A percentile compares a stretch with the other conserved stretches of the same genome.
Conservation (phyloP, 1,140 invertebrate species). For the Cydia splendana region DNA sequence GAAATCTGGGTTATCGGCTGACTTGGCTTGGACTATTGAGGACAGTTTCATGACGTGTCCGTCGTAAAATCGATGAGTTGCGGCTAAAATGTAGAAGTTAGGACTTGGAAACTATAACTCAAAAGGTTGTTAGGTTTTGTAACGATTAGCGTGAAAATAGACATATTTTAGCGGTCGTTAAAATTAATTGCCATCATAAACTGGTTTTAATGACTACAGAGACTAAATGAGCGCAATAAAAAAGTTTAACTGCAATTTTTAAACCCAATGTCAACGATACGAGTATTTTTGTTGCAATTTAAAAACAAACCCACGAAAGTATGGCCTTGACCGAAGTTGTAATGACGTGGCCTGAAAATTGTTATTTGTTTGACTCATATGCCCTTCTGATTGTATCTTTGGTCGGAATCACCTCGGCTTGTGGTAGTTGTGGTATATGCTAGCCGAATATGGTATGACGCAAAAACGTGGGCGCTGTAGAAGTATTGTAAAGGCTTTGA, state of each 20-base stretch:
- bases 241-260: neutral
- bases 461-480: neutral
- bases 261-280: neutral
- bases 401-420: neutral
- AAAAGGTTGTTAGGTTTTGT: neutral
- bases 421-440: neutral
- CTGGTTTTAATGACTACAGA: neutral
- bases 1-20: neutral
- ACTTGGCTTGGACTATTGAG: neutral
- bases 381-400: neutral
- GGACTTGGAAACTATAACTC: neutral
- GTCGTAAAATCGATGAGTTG: slow-evolving; percentile 7
- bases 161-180: neutral
- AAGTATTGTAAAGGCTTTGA: slow-evolving; percentile 12
- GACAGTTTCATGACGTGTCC: slow-evolving; percentile 6
- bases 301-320: neutral
- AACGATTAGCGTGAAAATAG: neutral
- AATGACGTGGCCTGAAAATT: slow-evolving; percentile 2
- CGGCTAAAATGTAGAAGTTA: neutral
- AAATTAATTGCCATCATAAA: neutral
- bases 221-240: neutral
- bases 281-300: neutral
- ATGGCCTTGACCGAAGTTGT: neutral
- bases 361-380: neutral
- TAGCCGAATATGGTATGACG: neutral